Evolutionary conservation across 1,140 invertebrate genomes (phyloP).

Genomic region (Pogonognathellus flavescens): DNA sequence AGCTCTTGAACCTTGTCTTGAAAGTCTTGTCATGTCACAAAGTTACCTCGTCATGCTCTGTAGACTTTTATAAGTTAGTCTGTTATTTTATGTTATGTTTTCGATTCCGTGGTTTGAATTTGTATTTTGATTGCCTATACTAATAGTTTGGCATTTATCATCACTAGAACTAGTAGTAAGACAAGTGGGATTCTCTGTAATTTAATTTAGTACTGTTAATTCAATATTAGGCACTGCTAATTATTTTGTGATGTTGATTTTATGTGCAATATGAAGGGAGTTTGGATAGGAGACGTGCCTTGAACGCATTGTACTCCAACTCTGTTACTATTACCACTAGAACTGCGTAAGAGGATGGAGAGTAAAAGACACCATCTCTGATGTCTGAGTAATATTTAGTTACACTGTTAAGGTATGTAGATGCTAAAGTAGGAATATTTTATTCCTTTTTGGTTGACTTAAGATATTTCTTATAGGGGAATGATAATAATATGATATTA

Average conservation of each 20-base stretch:
- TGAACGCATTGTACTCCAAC: neutral
- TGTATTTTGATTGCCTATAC: too few species aligned
- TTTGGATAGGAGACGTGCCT: neutral
- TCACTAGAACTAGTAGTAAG: too few species aligned
- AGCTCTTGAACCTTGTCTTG: slow-evolving; percentile 14
- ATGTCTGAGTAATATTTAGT: too few species aligned
- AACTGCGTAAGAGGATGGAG: too few species aligned
- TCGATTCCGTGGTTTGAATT: too few species aligned
- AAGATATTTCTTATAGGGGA: neutral
- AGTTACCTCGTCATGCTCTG: slow-evolving; percentile 36
- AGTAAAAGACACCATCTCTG: too few species aligned
- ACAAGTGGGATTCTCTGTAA: too few species aligned
- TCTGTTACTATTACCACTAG: too few species aligned
- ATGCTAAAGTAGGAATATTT: neutral
- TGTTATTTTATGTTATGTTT: too few species aligned
- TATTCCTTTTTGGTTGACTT: neutral
- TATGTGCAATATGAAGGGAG: neutral
- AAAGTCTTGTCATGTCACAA: slow-evolving; percentile 44
- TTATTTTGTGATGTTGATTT: slow-evolving; percentile 21
- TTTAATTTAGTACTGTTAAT: neutral
- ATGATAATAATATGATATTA: slow-evolving; percentile 2
- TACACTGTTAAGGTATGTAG: neutral
- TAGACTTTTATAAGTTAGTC: slow-evolving; percentile 8
- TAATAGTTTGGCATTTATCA: too few species aligned
- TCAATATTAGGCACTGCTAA: neutral